Evolutionary conservation across 30 jellyfish, hydroid and myxozoan genomes (phyloP), one percentile per base, ranked within the genome.

Genomic region (Aurelia sp.): DNA sequence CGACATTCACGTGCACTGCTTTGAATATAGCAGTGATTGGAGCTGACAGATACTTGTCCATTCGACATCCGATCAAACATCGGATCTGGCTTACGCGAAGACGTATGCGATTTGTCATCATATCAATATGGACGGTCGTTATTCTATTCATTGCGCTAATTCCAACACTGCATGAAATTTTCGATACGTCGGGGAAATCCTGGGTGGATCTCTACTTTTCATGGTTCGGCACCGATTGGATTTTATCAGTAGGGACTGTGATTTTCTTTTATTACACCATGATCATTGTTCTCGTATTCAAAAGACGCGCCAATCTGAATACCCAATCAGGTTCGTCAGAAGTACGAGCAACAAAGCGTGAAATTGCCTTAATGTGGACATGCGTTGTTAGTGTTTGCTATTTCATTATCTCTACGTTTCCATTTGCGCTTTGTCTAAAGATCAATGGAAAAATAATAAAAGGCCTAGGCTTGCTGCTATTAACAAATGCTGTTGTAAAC

Each of bases 61-160:
- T 82, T 69, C 78, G 86, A 17, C 40, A 35, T 33, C 92, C 92
- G 71, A 82, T 82, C 30, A 82, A 82, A 62, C 92, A 82, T 41
- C 85, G 79, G 63, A 67, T 68, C 4, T 59, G 80, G 63, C 80
- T 82, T 44, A 82, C 92, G 67, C 51, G 65, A 35, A 53, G 71
- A 40, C 85, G 86, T 19, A 60, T 82, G 86, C 65, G 53, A 63
- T 52, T 69, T 15, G 10, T 70, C 1, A 69, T 82, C n/a, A 35
- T 67, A 7, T 20, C 72, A 22, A 35, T 30, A 8, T 82, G 92
- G 92, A 41, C 44, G 2, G 72, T 53, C 50, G 11, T 47, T 7
- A 13, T 70, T 18, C 24, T 57, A 13, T 33, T 48, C 22, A 30
- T 53, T 3, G 48, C 57, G 21, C 15, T 82, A 6, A 51, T 59